phyloP scores from a whole-genome alignment of 2,888 invertebrate species.

The Agonopterix arenella region DNA sequence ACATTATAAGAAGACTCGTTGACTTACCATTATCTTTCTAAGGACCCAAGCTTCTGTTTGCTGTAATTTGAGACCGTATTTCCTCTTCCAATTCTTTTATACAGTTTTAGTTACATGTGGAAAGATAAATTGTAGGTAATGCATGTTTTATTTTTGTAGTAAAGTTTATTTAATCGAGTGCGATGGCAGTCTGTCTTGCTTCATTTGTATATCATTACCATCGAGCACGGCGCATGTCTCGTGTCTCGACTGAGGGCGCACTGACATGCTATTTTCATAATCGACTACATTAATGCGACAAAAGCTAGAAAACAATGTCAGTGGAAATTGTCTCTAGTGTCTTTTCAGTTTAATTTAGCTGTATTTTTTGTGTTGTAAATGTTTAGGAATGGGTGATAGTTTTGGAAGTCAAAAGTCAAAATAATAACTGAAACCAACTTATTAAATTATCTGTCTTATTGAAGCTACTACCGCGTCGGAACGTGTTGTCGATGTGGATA shows the following conservation, averaged over 20 bases:
- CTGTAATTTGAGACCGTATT: not conserved
- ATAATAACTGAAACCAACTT: no score
- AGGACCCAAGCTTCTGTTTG: slow-evolving; percentile 2
- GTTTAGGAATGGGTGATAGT: no score
- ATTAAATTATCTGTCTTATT: no score
- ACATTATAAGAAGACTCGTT: slow-evolving; percentile 16
- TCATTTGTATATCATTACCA: slow-evolving; percentile 55
- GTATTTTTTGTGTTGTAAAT: no score
- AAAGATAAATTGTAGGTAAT: not conserved
- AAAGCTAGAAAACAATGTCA: not conserved
- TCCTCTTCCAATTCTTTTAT: not conserved
- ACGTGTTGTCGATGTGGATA: no score
- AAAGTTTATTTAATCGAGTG: slow-evolving; percentile 12
- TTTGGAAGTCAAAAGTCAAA: no score
- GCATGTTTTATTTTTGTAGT: not conserved
- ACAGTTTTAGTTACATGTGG: not conserved
- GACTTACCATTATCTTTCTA: slow-evolving; percentile 12
- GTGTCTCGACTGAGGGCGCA: slow-evolving; percentile 20
- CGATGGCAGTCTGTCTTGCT: slow-evolving; percentile 25
- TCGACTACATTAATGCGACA: slow-evolving; percentile 24
- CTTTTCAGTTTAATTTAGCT: no score
- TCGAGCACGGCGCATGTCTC: slow-evolving; percentile 17
- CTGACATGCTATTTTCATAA: slow-evolving; percentile 58
- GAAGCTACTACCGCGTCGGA: no score
- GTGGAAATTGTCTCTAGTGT: not conserved